Percentiles rank a stretch among this genome's conserved stretches.
phyloP scores from a whole-genome alignment of 1,140 invertebrate genomes.

The Drosophila malerkotliana region DNA sequence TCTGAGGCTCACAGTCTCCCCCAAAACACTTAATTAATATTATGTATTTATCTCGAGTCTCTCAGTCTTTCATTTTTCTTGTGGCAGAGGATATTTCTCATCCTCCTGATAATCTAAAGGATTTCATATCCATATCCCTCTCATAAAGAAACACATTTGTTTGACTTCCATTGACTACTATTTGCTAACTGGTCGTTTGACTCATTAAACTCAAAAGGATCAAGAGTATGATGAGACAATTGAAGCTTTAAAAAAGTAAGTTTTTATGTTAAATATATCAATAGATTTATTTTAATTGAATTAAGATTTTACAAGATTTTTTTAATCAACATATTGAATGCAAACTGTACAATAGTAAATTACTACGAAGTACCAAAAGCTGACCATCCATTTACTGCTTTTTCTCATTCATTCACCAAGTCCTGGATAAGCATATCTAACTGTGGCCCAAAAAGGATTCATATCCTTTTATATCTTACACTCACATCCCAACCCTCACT shows the following conservation, averaged over 20 bases:
- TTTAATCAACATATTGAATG: too few relatives aligned
- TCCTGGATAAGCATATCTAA: constrained; percentile 28
- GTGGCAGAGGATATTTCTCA: constrained; percentile 12
- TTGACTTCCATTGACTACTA: constrained; percentile 72
- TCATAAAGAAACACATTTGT: constrained; percentile 51
- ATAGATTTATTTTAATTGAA: too few relatives aligned
- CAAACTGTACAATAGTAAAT: not conserved
- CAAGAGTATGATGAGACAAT: constrained; percentile 12
- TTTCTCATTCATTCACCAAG: constrained; percentile 25
- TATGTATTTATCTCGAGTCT: constrained; percentile 44
- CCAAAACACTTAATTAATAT: constrained; percentile 55
- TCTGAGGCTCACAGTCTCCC: constrained; percentile 34
- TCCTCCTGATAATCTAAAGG: constrained; percentile 11
- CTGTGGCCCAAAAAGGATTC: constrained; percentile 52
- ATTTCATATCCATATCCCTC: constrained; percentile 28
- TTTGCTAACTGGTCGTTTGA: constrained; percentile 49
- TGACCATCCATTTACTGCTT: not conserved
- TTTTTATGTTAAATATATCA: too few relatives aligned
- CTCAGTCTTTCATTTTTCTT: not conserved
- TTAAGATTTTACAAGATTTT: too few relatives aligned
- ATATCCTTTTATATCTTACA: constrained; percentile 31
- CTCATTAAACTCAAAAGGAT: not conserved
- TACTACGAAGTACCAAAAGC: constrained; percentile 1
- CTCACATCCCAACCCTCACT: constrained; percentile 11
- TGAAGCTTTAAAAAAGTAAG: not conserved